phyloP scores from a whole-genome alignment of 30 jellyfish, hydroid and myxozoan species.

The Chrysaora quinquecirrha region DNA sequence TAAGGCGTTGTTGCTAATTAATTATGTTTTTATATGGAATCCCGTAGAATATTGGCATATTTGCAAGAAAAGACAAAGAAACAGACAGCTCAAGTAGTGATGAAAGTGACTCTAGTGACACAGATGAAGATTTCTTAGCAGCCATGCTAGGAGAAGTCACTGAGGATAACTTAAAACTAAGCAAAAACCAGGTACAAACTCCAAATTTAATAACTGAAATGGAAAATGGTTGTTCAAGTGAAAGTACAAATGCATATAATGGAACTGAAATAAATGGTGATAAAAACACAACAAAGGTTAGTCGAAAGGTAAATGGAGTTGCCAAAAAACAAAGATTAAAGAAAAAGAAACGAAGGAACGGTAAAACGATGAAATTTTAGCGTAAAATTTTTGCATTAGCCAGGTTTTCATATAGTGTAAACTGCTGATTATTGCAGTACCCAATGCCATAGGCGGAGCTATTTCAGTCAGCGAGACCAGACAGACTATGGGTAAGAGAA shows the following conservation, averaged over 20 bases:
- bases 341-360: neutral
- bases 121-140: conserved; percentile 44
- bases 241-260: too few relatives aligned
- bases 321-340: too few relatives aligned
- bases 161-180: conserved; percentile 18
- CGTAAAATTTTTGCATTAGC: too few relatives aligned
- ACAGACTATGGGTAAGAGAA: too few relatives aligned
- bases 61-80: conserved; percentile 20
- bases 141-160: conserved; percentile 47
- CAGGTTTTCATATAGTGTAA: too few relatives aligned
- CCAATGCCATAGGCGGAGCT: too few relatives aligned
- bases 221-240: too few relatives aligned
- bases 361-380: neutral
- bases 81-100: conserved; percentile 34
- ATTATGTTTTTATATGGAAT: neutral
- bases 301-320: neutral
- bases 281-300: neutral
- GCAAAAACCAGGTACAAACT: neutral
- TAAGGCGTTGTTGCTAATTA: neutral
- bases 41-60: conserved; percentile 43
- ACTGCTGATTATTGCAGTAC: too few relatives aligned
- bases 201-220: conserved; percentile 30
- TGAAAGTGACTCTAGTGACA: conserved; percentile 7
- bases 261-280: neutral
- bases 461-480: too few relatives aligned